These are phyloP conservation scores for Chrysopilus asiliformis DNA, from an alignment of 2,888 invertebrate species.

Conservation along the genomic window DNA sequence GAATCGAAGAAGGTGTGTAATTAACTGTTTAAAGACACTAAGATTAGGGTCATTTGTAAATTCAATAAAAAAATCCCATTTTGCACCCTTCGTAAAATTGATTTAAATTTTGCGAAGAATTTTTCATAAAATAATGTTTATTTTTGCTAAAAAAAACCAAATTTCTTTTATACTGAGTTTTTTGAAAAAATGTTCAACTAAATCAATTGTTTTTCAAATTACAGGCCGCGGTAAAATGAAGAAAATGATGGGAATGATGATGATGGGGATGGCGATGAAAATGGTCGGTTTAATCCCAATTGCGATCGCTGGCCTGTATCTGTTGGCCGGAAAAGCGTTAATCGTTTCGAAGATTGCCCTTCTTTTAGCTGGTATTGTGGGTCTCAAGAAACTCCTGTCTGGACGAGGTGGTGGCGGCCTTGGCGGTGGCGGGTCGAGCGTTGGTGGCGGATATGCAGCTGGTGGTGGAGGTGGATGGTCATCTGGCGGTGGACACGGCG, in stretches of 20 bases:
- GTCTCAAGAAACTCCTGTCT: slow-evolving; percentile 64
- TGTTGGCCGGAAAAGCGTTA: slow-evolving; percentile 74
- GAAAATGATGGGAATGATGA: slow-evolving; percentile 85
- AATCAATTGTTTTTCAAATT: slow-evolving; percentile 20
- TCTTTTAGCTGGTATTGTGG: slow-evolving; percentile 66
- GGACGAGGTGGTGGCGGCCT: slow-evolving; percentile 48
- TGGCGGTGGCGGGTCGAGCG: slow-evolving; percentile 27
- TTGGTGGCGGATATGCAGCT: slow-evolving; percentile 39
- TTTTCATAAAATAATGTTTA: background rate
- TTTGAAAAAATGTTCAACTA: background rate
- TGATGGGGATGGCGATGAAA: slow-evolving; percentile 77
- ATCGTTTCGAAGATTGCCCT: slow-evolving; percentile 68
- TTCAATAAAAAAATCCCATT: too few relatives aligned
- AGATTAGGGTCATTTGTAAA: too few relatives aligned
- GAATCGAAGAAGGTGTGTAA: slow-evolving; percentile 58
- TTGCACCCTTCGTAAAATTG: too few relatives aligned
- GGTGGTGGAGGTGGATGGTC: slow-evolving; percentile 34
- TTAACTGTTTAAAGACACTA: too few relatives aligned
- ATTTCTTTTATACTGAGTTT: slow-evolving; percentile 3
- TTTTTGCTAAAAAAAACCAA: background rate
- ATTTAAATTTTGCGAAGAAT: too few relatives aligned
- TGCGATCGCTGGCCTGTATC: slow-evolving; percentile 65
- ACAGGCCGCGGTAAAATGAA: slow-evolving; percentile 74
- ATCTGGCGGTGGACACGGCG: slow-evolving; percentile 37
- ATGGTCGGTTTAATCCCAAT: slow-evolving; percentile 69